phyloP scores from a whole-genome alignment of 2,113 vertebrate genomes.

The Chiloscyllium plagiosum region DNA sequence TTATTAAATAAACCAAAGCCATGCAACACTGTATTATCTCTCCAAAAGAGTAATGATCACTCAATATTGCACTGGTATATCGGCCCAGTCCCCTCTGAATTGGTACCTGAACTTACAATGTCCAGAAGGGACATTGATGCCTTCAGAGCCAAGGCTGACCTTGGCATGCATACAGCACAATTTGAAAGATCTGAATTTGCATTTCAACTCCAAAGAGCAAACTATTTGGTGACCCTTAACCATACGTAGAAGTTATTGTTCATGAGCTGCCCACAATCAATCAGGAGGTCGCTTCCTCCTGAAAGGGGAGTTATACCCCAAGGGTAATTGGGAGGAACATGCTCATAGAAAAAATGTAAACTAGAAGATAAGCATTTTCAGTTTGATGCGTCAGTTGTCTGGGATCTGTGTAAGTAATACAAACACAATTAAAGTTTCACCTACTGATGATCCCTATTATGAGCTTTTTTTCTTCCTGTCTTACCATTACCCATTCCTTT shows the following conservation, averaged over 20 bases:
- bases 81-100: neutral
- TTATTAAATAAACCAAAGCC: no score
- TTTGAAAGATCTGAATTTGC: neutral
- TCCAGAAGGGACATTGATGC: neutral
- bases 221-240: neutral
- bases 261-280: neutral
- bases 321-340: neutral
- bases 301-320: neutral
- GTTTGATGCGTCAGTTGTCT: neutral
- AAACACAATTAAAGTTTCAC: neutral
- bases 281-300: neutral
- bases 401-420: neutral
- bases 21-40: neutral
- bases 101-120: neutral
- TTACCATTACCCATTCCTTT: no score
- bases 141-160: neutral
- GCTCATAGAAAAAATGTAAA: neutral
- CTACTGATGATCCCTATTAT: no score
- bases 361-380: neutral
- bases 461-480: no score
- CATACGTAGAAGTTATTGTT: neutral
- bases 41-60: neutral
- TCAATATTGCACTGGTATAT: neutral
- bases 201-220: neutral
- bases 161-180: neutral